Evolutionary conservation across 2,797 vertebrate species (phyloP), one percentile per base, ranked within the genome.

Genomic region (Ataeniobius toweri): DNA sequence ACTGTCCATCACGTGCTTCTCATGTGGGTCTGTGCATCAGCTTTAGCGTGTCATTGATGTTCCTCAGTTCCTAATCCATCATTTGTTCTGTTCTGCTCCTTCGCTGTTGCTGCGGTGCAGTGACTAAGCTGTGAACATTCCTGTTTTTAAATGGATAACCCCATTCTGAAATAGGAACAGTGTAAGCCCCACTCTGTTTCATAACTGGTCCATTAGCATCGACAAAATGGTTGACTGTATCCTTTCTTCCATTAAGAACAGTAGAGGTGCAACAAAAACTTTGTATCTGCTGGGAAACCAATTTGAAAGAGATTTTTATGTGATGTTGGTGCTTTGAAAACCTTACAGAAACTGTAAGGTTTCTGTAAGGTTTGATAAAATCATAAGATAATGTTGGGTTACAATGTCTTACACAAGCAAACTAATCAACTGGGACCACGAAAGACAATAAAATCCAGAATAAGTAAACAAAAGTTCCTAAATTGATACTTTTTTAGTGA

Each of bases 11-110:
- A 41, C 9, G 65, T 70, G 72, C 22, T 28, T 7, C 41, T 88
- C 89, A 90, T 86, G 89, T 58, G 85, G 28, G 14, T 67, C 50
- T 74, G 77, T 77, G 77, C 61, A 71, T 83, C 81, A 65, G 50
- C 31, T 56, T 51, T 63, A 74, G 83, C 79, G 0, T 87, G 79
- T 88, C 81, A 89, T 88, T 3, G 14, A 87, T 86, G 75, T 39
- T 78, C 72, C 74, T 20, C 28, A 9, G 0, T 9, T 82, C 68
- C 71, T 51, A 79, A 76, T 73, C 55, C 46, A 65, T 92, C 74
- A 85, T 82, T 73, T 80, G 68, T 68, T 80, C 48, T 9, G 72
- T 46, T 86, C 74, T 46, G 41, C 79, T 79, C 56, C 75, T 39
- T 26, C 18, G 1, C 59, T 67, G 53, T 71, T 69, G 74, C 69